phyloP scores from a whole-genome alignment of 2,113 vertebrate genomes.

The Oreocharis arfaki region DNA sequence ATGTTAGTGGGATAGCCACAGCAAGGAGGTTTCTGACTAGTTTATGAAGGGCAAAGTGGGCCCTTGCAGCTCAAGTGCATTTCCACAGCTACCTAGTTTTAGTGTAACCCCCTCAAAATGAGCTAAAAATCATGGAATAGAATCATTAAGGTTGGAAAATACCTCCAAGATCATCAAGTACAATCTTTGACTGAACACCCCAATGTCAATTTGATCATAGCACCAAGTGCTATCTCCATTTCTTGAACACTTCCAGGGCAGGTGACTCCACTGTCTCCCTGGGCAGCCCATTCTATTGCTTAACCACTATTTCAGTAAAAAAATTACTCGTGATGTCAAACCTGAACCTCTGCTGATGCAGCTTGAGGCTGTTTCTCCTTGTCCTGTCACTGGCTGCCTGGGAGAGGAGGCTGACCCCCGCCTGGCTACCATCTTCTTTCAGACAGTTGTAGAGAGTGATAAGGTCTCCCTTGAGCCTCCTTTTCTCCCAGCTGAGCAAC shows the following conservation, averaged over 20 bases:
- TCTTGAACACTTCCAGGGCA: not conserved
- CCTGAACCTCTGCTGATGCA: not conserved
- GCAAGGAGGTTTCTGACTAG: not conserved
- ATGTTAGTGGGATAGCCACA: not conserved
- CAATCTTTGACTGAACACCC: not conserved
- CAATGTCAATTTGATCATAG: not conserved
- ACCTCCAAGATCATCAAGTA: not conserved
- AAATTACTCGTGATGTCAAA: not conserved
- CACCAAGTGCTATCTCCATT: not conserved
- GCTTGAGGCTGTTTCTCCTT: not conserved
- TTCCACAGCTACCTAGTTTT: not conserved
- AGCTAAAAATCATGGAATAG: not conserved
- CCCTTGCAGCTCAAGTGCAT: not conserved
- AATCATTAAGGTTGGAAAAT: not conserved
- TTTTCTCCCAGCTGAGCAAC: not conserved
- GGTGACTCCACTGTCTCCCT: not conserved
- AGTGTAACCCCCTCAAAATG: not conserved
- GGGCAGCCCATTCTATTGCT: not conserved
- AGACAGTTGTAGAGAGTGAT: not conserved
- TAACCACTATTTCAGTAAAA: not conserved
- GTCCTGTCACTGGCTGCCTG: not conserved
- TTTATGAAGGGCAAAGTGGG: not conserved
- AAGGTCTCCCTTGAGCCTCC: not conserved
- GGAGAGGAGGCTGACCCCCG: not conserved
- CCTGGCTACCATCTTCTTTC: not conserved